Evolutionary conservation across 2,113 vertebrate genomes (phyloP).

Genomic region (Nothobranchius kuhntae): DNA sequence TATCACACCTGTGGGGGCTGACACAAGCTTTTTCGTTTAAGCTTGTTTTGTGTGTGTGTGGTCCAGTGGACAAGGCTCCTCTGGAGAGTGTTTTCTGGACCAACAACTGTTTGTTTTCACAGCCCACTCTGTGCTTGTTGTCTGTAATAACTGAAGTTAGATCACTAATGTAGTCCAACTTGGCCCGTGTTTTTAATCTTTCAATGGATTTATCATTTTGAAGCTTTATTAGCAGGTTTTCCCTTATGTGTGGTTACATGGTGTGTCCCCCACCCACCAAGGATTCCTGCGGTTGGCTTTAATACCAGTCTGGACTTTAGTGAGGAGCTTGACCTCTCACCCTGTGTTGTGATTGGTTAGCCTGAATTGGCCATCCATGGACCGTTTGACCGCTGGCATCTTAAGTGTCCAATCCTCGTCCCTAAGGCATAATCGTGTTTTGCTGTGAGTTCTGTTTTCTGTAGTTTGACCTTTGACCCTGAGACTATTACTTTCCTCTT

Average conservation of each 20-base stretch:
- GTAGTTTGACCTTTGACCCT: constrained; percentile 60
- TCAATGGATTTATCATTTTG: constrained; percentile 9
- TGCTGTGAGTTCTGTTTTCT: constrained; percentile 59
- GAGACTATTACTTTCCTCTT: constrained; percentile 16
- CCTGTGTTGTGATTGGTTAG: constrained; percentile 62
- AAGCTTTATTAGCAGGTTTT: constrained; percentile 53
- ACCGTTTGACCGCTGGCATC: constrained; percentile 60
- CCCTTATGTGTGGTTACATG: constrained; percentile 8
- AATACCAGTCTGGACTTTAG: constrained; percentile 48
- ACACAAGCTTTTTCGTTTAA: constrained; percentile 24
- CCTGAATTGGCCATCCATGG: constrained; percentile 56
- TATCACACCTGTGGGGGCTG: constrained; percentile 64
- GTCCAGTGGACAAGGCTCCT: constrained; percentile 12
- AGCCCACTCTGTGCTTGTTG: not conserved
- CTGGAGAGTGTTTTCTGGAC: not conserved
- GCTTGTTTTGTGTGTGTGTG: constrained; percentile 31
- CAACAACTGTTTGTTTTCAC: constrained; percentile 9
- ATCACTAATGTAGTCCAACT: not conserved
- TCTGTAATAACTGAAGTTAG: constrained; percentile 3
- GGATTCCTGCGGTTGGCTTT: not conserved
- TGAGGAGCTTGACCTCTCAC: constrained; percentile 64
- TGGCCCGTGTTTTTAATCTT: not conserved
- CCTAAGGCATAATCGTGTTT: constrained; percentile 56
- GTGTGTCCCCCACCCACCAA: not conserved
- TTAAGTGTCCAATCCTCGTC: constrained; percentile 68